Evolutionary conservation across 2,113 vertebrate species (phyloP).

Genomic region (Ammodytes dubius): DNA sequence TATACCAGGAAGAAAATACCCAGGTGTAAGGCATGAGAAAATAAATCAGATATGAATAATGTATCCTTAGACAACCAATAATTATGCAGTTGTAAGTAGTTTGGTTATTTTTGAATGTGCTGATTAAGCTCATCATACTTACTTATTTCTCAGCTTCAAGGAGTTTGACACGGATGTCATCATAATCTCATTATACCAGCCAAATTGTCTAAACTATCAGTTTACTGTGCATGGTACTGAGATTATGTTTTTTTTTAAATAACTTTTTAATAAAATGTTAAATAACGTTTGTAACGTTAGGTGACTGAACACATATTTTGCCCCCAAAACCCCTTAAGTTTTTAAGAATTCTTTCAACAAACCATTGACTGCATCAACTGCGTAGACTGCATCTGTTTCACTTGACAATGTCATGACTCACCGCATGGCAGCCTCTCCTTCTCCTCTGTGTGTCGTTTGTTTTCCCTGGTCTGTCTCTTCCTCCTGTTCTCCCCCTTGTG

Average conservation of each 20-base stretch:
- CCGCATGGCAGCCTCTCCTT: too few species aligned
- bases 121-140: background rate
- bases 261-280: too few species aligned
- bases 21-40: background rate
- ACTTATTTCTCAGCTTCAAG: background rate
- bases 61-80: background rate
- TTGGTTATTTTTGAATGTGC: conserved; percentile 1
- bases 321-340: background rate
- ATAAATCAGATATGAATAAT: conserved; percentile 30
- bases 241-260: background rate
- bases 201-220: background rate
- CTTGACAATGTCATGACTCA: too few species aligned
- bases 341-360: background rate
- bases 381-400: background rate
- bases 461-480: too few species aligned
- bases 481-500: too few species aligned
- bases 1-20: background rate
- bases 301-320: background rate
- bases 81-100: background rate
- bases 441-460: too few species aligned
- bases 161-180: conserved; percentile 6
- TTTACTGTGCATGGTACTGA: background rate
- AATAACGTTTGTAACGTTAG: background rate
- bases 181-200: conserved; percentile 1
- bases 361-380: background rate